phyloP scores from a whole-genome alignment of 2,888 invertebrate genomes.

The Ephialtes manifestator region DNA sequence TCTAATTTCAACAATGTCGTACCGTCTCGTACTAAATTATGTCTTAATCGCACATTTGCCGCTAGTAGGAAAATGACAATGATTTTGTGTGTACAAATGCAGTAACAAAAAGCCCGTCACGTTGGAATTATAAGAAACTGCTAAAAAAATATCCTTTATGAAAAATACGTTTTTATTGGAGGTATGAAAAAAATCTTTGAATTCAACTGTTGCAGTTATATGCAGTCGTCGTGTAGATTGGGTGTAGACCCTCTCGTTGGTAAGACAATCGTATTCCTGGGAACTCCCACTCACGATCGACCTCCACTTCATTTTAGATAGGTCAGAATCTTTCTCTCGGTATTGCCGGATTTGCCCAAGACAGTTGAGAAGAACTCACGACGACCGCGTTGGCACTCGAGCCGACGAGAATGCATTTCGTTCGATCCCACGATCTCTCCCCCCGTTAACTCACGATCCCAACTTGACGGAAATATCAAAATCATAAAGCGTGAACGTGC shows the following conservation, averaged over 20 bases:
- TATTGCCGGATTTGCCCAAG: constrained; percentile 45
- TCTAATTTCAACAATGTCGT: too few species aligned
- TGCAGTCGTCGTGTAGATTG: neutral
- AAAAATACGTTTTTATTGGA: too few species aligned
- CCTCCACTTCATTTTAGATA: constrained; percentile 22
- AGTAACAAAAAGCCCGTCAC: too few species aligned
- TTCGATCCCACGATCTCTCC: constrained; percentile 79
- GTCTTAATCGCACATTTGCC: too few species aligned
- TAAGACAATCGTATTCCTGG: constrained; percentile 60
- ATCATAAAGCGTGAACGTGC: constrained; percentile 45
- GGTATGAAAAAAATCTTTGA: too few species aligned
- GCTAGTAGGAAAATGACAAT: too few species aligned
- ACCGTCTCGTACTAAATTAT: too few species aligned
- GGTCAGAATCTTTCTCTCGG: constrained; percentile 39
- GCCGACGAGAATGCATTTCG: constrained; percentile 47
- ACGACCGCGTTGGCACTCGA: constrained; percentile 75
- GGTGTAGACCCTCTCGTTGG: constrained; percentile 20
- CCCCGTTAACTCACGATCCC: constrained; percentile 68
- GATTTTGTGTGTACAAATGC: too few species aligned
- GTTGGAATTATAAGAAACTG: too few species aligned
- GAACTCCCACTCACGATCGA: constrained; percentile 81
- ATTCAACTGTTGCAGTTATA: neutral
- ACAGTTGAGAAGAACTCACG: constrained; percentile 32
- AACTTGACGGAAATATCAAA: constrained; percentile 70
- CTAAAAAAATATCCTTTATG: too few species aligned